Percentiles rank a stretch among this genome's conserved stretches.
Evolutionary conservation across 2,113 vertebrate species (phyloP).

Genomic region (Pavo muticus): DNA sequence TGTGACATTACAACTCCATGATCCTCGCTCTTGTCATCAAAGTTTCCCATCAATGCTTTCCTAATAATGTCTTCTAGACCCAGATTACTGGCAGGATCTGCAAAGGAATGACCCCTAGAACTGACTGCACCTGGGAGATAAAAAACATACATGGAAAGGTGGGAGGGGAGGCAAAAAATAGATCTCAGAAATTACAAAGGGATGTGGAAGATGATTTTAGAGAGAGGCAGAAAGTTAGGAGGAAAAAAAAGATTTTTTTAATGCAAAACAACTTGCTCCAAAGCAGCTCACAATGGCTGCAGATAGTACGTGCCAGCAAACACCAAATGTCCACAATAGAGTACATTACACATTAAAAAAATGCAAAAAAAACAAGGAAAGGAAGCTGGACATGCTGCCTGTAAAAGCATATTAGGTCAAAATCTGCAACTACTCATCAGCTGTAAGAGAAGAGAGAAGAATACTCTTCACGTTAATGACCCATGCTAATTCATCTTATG

Average conservation of each 20-base stretch:
- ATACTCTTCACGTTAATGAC: background rate
- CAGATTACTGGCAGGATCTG: constrained; percentile 95
- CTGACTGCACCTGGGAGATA: constrained; percentile 88
- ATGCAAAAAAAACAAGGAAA: background rate
- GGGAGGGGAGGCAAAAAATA: background rate
- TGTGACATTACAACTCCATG: constrained; percentile 85
- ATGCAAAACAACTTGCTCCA: background rate
- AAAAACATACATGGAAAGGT: constrained; percentile 14
- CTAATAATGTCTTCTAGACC: constrained; percentile 98
- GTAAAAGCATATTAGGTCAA: background rate
- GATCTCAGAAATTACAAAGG: background rate
- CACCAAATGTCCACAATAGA: background rate
- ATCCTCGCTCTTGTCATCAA: constrained; percentile 94
- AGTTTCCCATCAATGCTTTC: constrained; percentile 96
- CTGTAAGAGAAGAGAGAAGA: background rate
- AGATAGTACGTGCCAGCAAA: background rate
- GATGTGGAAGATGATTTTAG: background rate
- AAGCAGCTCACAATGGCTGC: background rate
- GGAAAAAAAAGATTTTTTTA: background rate
- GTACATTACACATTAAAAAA: background rate
- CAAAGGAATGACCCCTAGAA: constrained; percentile 92
- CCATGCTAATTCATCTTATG: background rate
- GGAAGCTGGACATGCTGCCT: background rate
- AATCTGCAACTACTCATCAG: background rate
- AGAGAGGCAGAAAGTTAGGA: background rate